Evolutionary conservation across 2,113 vertebrate species (phyloP), one percentile per base, ranked within the genome.

Genomic region (Ochotona curzoniae): DNA sequence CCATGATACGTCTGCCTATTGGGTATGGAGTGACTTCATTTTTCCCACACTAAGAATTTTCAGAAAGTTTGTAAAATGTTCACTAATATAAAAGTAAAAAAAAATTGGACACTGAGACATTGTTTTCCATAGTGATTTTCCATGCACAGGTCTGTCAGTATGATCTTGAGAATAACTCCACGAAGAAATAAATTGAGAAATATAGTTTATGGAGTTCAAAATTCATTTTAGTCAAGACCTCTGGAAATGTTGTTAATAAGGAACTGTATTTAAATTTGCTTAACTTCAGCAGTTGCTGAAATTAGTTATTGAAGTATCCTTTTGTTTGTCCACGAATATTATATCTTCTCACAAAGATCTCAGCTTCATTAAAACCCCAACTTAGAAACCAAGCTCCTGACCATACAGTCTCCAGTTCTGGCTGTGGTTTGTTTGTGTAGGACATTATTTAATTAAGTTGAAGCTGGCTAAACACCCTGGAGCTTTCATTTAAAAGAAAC

Each of bases 1-100:
- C 97, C 35, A 5, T 98, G 83, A 96, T 99, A 78, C 96, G 94
- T 47, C 97, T 99, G 91, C 98, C 99, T 89, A n/a, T 97, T 51
- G 99, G 99, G 99, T 99, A 98, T 70, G 98, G 94, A 49, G 1
- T 86, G 32, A 23, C 51, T 88, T 86, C 1, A 2, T 71, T 92
- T 94, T 73, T 66, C 47, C 28, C 17, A 49, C 44, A 8, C 9
- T 73, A 66, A 44, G 30, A 70, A 78, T 74, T 28, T 30, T 61
- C 44, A 87, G 15, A 70, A 64, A 18, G 1, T 32, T 25, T 93
- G 26, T 20, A 84, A 90, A 78, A 26, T 73, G 4, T 35, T 90
- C 23, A 81, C n/a, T 69, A 51, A 60, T 64, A 35, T 67, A 32
- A 28, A 85, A 82, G 28, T 38, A 89, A 86, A 54, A 30, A 66